Evolutionary conservation across 2,113 vertebrate genomes (phyloP), one percentile per base, ranked within the genome.

Genomic region (Axis porcinus): DNA sequence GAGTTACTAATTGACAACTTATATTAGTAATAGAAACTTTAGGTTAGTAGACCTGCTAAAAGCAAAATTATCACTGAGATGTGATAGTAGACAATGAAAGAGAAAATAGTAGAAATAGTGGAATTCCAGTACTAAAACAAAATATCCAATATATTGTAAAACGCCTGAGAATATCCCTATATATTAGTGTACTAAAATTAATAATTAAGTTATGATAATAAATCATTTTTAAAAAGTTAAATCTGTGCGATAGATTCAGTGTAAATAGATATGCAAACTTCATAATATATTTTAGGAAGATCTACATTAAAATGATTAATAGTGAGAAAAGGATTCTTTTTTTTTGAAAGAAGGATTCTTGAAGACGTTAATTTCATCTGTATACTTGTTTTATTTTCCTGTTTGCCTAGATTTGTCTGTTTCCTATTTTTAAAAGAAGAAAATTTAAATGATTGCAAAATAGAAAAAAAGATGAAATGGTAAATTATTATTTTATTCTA

Each of bases 401-500:
- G 86, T 91, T 94, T 92, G 21, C 33, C 40, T 70, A 74, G 12
- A 62, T 94, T 91, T 96, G 14, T 92, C 45, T 96, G 12, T 83
- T 87, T 94, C 33, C 33, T 90, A 3, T 97, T 98, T 98, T 89
- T 89, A 95, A 76, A 50, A 50, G 14, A 96, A 89, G 6, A 78
- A 92, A 82, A 74, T 89, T 96, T 98, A 94, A 91, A 97, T 97
- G 97, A 98, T 97, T 96, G 97, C 98, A 97, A 97, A 98, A 98
- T 96, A 98, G 87, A 98, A 98, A 98, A 97, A 98, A 98, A 99
- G 99, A 99, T 99, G 99, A 99, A 99, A 99, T 99, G 99, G 99
- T 99, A 99, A 99, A 99, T 99, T 99, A 99, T 99, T 99, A 99
- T 99, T 99, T 99, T 99, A 99, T 99, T 99, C 99, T 99, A 99